Conservation (phyloP, 2,888 invertebrate species). For the Hypomecis punctinalis region DNA sequence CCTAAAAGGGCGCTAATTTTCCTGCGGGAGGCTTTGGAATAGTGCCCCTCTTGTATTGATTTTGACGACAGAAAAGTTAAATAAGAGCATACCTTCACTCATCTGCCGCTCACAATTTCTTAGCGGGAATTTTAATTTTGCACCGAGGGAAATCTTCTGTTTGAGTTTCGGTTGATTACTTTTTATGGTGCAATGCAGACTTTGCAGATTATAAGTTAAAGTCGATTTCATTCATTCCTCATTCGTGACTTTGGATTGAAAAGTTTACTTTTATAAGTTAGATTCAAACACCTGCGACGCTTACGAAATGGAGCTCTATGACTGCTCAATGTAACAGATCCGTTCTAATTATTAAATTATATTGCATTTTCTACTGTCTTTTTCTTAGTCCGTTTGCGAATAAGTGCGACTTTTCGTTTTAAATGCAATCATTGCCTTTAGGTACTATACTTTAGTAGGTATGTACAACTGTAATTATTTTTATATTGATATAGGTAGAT, state of each 20-base stretch:
- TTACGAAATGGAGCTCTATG: neutral
- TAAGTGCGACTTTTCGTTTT: no score
- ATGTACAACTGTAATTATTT: no score
- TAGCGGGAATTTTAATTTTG: constrained; percentile 30
- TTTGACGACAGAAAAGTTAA: constrained; percentile 40
- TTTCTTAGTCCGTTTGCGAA: no score
- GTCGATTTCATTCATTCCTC: constrained; percentile 10
- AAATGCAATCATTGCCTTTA: no score
- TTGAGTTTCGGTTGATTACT: constrained; percentile 36
- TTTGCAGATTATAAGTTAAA: constrained; percentile 19
- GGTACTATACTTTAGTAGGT: no score
- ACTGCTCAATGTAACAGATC: no score
- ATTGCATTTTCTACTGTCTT: no score
- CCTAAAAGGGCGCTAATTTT: constrained; percentile 55
- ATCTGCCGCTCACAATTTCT: constrained; percentile 30
- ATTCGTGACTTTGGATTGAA: constrained; percentile 11
- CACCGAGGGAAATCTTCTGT: constrained; percentile 34
- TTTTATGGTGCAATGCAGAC: constrained; percentile 27
- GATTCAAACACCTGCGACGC: neutral
- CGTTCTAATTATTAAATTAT: no score
- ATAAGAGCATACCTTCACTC: constrained; percentile 34
- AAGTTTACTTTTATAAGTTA: neutral
- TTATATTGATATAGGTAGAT: no score
- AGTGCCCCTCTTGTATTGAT: constrained; percentile 43
- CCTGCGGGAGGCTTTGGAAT: constrained; percentile 43